Conservation (phyloP, 1,140 invertebrate genomes). For the Drosophila insularis region DNA sequence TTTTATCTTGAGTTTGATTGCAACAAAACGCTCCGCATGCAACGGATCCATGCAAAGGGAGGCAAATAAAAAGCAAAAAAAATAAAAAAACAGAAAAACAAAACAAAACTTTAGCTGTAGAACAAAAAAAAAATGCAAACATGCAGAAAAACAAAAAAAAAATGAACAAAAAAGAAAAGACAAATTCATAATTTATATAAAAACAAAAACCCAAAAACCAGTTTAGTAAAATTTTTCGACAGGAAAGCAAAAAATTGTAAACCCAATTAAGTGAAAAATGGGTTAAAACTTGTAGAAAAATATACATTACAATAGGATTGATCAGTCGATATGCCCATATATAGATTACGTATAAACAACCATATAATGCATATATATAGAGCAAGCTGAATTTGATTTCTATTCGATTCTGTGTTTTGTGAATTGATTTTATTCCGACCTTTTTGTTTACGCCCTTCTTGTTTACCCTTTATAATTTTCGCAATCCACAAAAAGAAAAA, state of each 20-base stretch:
- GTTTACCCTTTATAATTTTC: constrained; percentile 14
- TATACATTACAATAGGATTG: constrained; percentile 67
- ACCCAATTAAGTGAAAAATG: constrained; percentile 31
- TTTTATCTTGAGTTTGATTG: constrained; percentile 4
- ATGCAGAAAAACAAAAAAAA: constrained; percentile 31
- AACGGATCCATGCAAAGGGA: constrained; percentile 68
- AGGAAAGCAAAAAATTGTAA: constrained; percentile 43
- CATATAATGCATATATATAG: constrained; percentile 26
- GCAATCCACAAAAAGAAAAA: constrained; percentile 22
- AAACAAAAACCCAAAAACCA: constrained; percentile 66
- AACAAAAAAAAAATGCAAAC: constrained; percentile 28
- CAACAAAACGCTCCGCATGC: constrained; percentile 66
- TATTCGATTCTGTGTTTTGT: constrained; percentile 30
- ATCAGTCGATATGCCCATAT: constrained; percentile 61
- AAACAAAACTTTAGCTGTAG: constrained; percentile 65
- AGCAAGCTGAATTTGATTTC: constrained; percentile 50
- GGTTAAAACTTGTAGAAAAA: constrained; percentile 73
- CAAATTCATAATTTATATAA: constrained; percentile 55
- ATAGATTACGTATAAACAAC: constrained; percentile 31
- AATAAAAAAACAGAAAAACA: constrained; percentile 36
- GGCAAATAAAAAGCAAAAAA: constrained; percentile 31
- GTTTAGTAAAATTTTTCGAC: constrained; percentile 79
- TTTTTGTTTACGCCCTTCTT: constrained; percentile 33
- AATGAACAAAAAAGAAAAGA: constrained; percentile 45
- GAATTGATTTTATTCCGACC: constrained; percentile 36